phyloP scores from a whole-genome alignment of 2,888 invertebrate species.

The Patella depressa region DNA sequence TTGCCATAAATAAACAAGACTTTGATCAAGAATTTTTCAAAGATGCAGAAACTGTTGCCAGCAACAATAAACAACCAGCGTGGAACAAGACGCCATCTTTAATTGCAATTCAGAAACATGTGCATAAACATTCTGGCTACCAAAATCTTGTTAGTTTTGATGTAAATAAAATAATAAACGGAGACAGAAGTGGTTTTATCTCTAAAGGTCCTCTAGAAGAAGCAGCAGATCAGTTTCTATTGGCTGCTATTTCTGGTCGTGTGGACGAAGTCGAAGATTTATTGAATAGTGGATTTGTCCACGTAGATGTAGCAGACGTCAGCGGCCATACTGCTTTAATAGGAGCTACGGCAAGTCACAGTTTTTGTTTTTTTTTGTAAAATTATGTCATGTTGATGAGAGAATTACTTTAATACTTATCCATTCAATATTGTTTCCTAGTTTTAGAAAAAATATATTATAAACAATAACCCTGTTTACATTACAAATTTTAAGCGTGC shows the following conservation, averaged over 20 bases:
- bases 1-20: constrained; percentile 61
- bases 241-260: constrained; percentile 60
- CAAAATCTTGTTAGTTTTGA: constrained; percentile 48
- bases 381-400: too few relatives aligned
- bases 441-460: too few relatives aligned
- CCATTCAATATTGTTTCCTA: too few relatives aligned
- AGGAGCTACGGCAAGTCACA: constrained; percentile 60
- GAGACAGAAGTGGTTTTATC: constrained; percentile 53
- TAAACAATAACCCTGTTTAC: too few relatives aligned
- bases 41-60: constrained; percentile 25
- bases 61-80: constrained; percentile 40
- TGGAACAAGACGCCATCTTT: constrained; percentile 66
- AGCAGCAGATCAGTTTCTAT: constrained; percentile 60
- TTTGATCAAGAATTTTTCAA: constrained; percentile 65
- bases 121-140: constrained; percentile 52
- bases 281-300: constrained; percentile 57
- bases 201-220: constrained; percentile 60
- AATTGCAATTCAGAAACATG: constrained; percentile 64
- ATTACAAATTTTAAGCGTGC: too few relatives aligned
- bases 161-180: constrained; percentile 53
- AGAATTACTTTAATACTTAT: too few relatives aligned
- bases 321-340: constrained; percentile 67
- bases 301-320: constrained; percentile 67
- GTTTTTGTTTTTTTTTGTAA: background rate
- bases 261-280: constrained; percentile 55